Evolutionary conservation across 2,888 invertebrate genomes (phyloP).

Genomic region (Scaptomyza parva): DNA sequence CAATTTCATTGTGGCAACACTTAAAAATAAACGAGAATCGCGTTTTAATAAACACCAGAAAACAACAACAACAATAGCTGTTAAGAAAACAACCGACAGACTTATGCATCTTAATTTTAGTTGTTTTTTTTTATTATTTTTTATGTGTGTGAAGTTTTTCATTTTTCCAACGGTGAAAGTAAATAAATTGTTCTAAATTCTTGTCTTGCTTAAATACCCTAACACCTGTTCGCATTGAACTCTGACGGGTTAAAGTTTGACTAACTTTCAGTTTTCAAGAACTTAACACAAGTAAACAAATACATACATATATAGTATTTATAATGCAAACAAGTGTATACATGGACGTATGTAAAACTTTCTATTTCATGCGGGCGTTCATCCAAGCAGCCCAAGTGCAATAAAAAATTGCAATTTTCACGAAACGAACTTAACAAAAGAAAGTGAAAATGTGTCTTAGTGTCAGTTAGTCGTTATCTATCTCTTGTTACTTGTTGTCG

Average conservation of each 20-base stretch:
- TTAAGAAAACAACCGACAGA: conserved; percentile 28
- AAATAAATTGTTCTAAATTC: conserved; percentile 71
- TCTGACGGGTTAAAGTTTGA: conserved; percentile 38
- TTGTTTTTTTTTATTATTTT: conserved; percentile 21
- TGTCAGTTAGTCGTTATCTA: conserved; percentile 16
- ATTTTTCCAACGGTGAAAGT: conserved; percentile 62
- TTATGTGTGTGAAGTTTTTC: conserved; percentile 66
- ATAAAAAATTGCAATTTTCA: conserved; percentile 73
- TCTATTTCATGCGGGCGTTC: conserved; percentile 74
- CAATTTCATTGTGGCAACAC: conserved; percentile 61
- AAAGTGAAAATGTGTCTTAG: conserved; percentile 65
- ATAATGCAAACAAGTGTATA: neutral
- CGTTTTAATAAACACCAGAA: conserved; percentile 69
- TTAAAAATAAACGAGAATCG: conserved; percentile 67
- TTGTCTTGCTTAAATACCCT: conserved; percentile 48
- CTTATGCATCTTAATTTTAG: conserved; percentile 15
- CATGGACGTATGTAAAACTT: conserved; percentile 41
- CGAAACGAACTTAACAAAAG: conserved; percentile 57
- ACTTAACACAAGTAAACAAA: neutral
- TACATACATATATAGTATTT: neutral
- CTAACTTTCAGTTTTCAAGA: conserved; percentile 69
- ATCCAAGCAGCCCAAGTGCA: conserved; percentile 56
- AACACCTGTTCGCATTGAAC: conserved; percentile 32
- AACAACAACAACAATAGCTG: conserved; percentile 31
- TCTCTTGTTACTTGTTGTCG: conserved; percentile 24